Conservation (phyloP, 2,113 vertebrate genomes). For the Sphaerodactylus townsendi region DNA sequence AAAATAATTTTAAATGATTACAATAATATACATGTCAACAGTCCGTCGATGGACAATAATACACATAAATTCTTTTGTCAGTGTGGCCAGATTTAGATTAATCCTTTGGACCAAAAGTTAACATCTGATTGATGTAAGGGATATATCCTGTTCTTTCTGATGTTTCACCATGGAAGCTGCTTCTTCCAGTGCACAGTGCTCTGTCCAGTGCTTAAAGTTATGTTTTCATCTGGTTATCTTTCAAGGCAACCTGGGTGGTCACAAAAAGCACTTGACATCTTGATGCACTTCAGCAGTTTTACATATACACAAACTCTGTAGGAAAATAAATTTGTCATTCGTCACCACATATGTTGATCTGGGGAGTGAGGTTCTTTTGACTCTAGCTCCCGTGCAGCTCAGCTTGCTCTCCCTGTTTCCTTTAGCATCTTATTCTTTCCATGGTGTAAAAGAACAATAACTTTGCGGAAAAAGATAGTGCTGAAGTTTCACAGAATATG, state of each 20-base stretch:
- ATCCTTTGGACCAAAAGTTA: slow-evolving; percentile 64
- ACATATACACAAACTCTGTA: slow-evolving; percentile 99
- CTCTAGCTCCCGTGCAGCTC: slow-evolving; percentile 78
- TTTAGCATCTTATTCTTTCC: slow-evolving; percentile 39
- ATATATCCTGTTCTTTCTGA: slow-evolving; percentile 46
- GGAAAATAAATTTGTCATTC: slow-evolving; percentile 99
- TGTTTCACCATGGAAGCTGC: slow-evolving; percentile 41
- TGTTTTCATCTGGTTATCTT: slow-evolving; percentile 99
- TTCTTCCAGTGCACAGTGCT: slow-evolving; percentile 61
- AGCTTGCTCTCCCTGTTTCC: slow-evolving; percentile 44
- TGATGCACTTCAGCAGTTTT: slow-evolving; percentile 99
- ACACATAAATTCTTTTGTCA: slow-evolving; percentile 35
- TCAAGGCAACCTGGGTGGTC: slow-evolving; percentile 99
- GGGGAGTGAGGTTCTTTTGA: slow-evolving; percentile 77
- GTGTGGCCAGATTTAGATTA: slow-evolving; percentile 55
- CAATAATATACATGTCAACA: background rate
- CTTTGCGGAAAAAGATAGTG: slow-evolving; percentile 24
- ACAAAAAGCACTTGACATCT: slow-evolving; percentile 99
- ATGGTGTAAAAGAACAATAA: slow-evolving; percentile 27
- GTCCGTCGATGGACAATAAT: background rate
- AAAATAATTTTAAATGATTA: slow-evolving; percentile 31
- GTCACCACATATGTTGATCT: slow-evolving; percentile 98
- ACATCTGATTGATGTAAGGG: slow-evolving; percentile 61
- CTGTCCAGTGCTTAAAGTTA: slow-evolving; percentile 81
- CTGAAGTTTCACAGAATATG: slow-evolving; percentile 37